Percentiles rank a stretch among this genome's conserved stretches.
phyloP scores from a whole-genome alignment of 2,113 vertebrate genomes.

The Tapirus terrestris region DNA sequence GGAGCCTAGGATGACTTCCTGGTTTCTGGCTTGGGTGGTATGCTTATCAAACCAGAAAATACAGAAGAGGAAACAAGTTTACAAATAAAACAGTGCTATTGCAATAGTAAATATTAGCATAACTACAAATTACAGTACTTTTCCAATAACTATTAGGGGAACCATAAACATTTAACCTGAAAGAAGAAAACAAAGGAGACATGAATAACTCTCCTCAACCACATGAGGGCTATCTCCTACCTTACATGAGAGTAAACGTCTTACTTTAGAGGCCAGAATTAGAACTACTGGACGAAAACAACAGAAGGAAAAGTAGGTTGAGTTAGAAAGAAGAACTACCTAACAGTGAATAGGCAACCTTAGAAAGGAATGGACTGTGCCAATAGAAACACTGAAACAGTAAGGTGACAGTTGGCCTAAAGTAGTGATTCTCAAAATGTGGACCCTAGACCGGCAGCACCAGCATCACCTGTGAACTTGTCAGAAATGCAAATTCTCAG shows the following conservation, averaged over 20 bases:
- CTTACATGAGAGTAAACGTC: neutral
- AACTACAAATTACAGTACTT: neutral
- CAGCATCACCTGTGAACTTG: neutral
- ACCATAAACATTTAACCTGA: neutral
- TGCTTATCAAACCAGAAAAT: neutral
- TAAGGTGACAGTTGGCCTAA: neutral
- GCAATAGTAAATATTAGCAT: neutral
- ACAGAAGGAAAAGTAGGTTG: neutral
- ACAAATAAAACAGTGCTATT: neutral
- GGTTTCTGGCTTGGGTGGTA: neutral
- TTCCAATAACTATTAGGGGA: slow-evolving; percentile 9
- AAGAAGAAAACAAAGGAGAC: neutral
- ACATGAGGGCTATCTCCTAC: neutral
- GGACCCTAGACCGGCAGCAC: neutral
- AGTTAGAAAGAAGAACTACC: neutral
- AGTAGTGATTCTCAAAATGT: neutral
- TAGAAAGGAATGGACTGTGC: neutral
- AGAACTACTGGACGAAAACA: neutral
- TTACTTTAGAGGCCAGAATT: neutral
- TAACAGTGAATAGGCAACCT: neutral
- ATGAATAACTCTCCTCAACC: slow-evolving; percentile 22
- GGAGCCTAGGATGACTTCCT: neutral
- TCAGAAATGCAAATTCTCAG: neutral
- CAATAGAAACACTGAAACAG: neutral
- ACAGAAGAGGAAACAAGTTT: neutral